A percentile compares a stretch with the other conserved stretches of the same genome.
Evolutionary conservation across 2,797 vertebrate species (phyloP).

Genomic region (Spondyliosoma cantharus): DNA sequence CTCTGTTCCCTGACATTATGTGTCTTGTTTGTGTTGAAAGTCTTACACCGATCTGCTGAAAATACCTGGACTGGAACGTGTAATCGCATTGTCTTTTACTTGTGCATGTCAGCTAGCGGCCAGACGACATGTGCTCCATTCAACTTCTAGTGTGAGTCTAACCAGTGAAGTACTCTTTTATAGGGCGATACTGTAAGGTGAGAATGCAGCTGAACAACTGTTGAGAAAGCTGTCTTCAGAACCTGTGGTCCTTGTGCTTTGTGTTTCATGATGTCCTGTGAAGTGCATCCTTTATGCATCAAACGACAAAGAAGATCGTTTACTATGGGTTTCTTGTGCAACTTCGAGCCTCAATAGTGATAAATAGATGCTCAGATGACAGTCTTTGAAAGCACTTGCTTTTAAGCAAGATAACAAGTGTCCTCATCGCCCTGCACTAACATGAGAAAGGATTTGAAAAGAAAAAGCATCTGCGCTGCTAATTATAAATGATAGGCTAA

Average conservation of each 20-base stretch:
- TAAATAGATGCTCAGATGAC: not conserved
- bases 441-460: not conserved
- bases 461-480: not conserved
- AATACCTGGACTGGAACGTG: slow-evolving; percentile 1
- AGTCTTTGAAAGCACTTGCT: slow-evolving; percentile 6
- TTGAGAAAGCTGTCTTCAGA: not conserved
- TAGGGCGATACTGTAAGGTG: not conserved
- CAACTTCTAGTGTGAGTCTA: not conserved
- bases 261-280: slow-evolving; percentile 11
- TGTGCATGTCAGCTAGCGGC: not conserved
- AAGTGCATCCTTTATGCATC: not conserved
- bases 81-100: not conserved
- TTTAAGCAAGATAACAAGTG: not conserved
- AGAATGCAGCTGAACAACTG: slow-evolving; percentile 1
- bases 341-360: not conserved
- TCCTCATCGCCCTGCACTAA: not conserved
- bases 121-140: not conserved
- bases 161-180: not conserved
- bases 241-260: slow-evolving; percentile 23
- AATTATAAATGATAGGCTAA: not conserved
- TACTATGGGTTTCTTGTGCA: not conserved
- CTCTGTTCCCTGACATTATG: slow-evolving; percentile 19
- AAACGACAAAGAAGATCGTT: slow-evolving; percentile 12
- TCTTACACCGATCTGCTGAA: slow-evolving; percentile 20
- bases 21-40: slow-evolving; percentile 1